These are phyloP conservation scores for Drosophila cognata DNA, from an alignment of 2,888 invertebrate genomes.

Conservation along the genomic window DNA sequence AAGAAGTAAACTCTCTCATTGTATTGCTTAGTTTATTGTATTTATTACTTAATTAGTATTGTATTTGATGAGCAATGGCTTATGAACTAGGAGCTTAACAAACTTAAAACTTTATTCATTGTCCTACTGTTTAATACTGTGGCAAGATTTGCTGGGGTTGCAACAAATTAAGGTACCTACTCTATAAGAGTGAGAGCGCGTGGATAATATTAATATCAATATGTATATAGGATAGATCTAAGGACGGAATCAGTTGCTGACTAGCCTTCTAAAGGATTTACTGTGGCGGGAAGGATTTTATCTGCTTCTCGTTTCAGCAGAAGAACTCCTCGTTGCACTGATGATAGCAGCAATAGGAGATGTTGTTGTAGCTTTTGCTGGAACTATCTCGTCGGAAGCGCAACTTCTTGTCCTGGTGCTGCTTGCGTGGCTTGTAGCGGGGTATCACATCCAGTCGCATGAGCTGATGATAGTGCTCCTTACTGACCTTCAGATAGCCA, in stretches of 20 bases:
- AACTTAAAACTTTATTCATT: constrained; percentile 37
- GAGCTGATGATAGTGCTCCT: constrained; percentile 73
- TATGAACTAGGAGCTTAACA: constrained; percentile 12
- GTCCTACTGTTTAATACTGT: constrained; percentile 61
- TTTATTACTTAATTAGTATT: constrained; percentile 5
- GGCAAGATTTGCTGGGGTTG: constrained; percentile 36
- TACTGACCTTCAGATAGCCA: constrained; percentile 82
- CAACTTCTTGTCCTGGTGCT: constrained; percentile 65
- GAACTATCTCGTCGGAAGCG: constrained; percentile 79
- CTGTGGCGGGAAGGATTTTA: not conserved
- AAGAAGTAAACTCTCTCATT: not conserved
- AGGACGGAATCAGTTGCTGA: constrained; percentile 67
- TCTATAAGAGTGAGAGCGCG: constrained; percentile 78
- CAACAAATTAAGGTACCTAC: constrained; percentile 68
- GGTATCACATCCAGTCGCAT: constrained; percentile 76
- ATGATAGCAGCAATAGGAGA: constrained; percentile 82
- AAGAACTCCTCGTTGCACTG: constrained; percentile 83
- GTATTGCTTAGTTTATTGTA: not conserved
- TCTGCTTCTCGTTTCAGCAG: constrained; percentile 56
- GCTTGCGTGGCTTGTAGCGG: constrained; percentile 80
- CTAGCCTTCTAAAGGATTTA: constrained; percentile 33
- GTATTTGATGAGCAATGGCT: not conserved
- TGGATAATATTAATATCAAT: constrained; percentile 24
- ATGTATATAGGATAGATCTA: constrained; percentile 18
- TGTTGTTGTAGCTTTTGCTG: constrained; percentile 64